A percentile compares a stretch with the other conserved stretches of the same genome.
phyloP scores from a whole-genome alignment of 2,888 invertebrate species.

The Hermaeophaga mercurialis region DNA sequence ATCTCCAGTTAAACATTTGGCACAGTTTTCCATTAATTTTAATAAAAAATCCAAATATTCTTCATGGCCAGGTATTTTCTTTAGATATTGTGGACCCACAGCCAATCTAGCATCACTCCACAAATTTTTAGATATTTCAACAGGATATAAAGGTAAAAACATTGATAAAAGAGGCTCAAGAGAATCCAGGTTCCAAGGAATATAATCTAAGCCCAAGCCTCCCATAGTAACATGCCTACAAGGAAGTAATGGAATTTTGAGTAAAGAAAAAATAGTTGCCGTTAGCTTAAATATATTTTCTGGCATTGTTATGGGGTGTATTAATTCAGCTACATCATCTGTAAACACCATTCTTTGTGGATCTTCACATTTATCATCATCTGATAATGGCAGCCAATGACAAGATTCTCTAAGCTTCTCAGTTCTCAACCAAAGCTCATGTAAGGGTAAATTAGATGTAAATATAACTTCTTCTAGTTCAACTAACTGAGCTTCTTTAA shows the following conservation, averaged over 20 bases:
- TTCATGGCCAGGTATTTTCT: slow-evolving; percentile 65
- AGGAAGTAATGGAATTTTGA: slow-evolving; percentile 65
- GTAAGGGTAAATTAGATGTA: slow-evolving; percentile 68
- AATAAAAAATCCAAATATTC: slow-evolving; percentile 63
- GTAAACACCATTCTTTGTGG: slow-evolving; percentile 69
- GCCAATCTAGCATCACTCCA: slow-evolving; percentile 58
- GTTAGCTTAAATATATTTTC: slow-evolving; percentile 66
- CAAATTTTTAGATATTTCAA: slow-evolving; percentile 52
- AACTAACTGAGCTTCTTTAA: slow-evolving; percentile 60
- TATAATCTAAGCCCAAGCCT: slow-evolving; percentile 55
- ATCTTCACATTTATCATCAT: slow-evolving; percentile 61
- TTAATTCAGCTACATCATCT: slow-evolving; percentile 69
- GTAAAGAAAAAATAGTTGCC: slow-evolving; percentile 62
- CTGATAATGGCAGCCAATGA: slow-evolving; percentile 67
- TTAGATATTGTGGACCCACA: slow-evolving; percentile 65
- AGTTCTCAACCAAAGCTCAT: slow-evolving; percentile 75
- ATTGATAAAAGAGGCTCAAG: slow-evolving; percentile 60
- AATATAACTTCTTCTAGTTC: slow-evolving; percentile 68
- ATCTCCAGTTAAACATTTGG: slow-evolving; percentile 57
- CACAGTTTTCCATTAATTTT: slow-evolving; percentile 60
- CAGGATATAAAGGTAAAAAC: slow-evolving; percentile 51
- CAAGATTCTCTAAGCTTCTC: slow-evolving; percentile 75
- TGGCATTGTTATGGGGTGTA: slow-evolving; percentile 68
- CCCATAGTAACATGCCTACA: slow-evolving; percentile 57
- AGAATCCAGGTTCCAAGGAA: slow-evolving; percentile 60